Percentiles rank a stretch among this genome's conserved stretches.
phyloP scores from a whole-genome alignment of 2,888 invertebrate species.

The Luperina testacea region DNA sequence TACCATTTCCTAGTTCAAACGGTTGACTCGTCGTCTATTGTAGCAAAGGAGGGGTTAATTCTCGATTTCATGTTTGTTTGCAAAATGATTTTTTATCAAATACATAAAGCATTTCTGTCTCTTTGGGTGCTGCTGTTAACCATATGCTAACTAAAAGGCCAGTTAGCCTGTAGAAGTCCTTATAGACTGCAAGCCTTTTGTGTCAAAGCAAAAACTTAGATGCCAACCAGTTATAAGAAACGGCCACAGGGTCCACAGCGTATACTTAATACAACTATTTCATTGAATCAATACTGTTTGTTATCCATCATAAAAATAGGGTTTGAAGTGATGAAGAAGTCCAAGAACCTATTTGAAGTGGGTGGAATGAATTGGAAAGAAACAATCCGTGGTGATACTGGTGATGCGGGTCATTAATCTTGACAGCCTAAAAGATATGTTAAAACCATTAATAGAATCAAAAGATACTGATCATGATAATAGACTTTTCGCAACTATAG shows the following conservation, averaged over 20 bases:
- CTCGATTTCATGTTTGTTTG: not conserved
- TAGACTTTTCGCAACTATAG: not conserved
- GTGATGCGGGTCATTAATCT: not conserved
- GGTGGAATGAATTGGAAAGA: not conserved
- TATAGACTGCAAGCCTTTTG: not conserved
- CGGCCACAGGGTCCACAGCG: not conserved
- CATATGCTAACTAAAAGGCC: too few relatives aligned
- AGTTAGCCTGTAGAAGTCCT: not conserved
- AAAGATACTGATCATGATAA: not conserved
- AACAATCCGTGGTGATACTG: not conserved
- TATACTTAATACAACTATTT: not conserved
- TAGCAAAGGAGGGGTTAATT: not conserved
- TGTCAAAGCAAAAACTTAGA: not conserved
- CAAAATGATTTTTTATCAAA: not conserved
- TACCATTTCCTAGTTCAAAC: conserved; percentile 1
- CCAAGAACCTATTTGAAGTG: not conserved
- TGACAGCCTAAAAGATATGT: not conserved
- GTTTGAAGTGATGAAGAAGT: not conserved
- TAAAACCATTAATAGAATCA: not conserved
- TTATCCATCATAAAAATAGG: not conserved
- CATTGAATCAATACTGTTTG: not conserved
- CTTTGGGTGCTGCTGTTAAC: not conserved
- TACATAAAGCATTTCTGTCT: not conserved
- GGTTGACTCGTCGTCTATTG: not conserved
- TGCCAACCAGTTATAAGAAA: not conserved